Percentiles rank a stretch among this genome's conserved stretches.
Evolutionary conservation across 2,888 invertebrate species (phyloP).

Genomic region (Xylota sylvarum): DNA sequence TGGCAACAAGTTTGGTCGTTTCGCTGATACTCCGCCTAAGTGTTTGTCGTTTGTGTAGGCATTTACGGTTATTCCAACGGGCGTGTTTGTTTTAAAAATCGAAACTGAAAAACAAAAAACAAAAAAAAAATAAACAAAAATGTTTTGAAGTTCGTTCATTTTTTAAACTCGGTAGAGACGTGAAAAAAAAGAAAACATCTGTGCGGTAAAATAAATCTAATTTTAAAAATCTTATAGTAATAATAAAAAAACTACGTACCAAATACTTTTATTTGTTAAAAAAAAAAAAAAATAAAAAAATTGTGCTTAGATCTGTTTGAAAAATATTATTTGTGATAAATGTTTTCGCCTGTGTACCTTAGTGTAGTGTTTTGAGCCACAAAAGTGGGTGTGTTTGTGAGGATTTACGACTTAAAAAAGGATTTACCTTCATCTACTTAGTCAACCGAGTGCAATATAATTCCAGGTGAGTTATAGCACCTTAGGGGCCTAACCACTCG

Average conservation of each 20-base stretch:
- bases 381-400: neutral
- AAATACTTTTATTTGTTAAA: neutral
- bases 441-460: neutral
- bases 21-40: conserved; percentile 2
- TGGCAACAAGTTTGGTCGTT: conserved; percentile 72
- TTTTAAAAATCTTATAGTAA: no score
- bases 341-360: neutral
- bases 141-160: neutral
- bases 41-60: neutral
- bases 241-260: neutral
- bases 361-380: neutral
- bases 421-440: conserved; percentile 5
- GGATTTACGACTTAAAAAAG: neutral
- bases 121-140: neutral
- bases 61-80: conserved; percentile 34
- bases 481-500: neutral
- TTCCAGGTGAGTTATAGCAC: conserved; percentile 13
- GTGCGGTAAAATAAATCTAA: neutral
- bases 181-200: neutral
- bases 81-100: conserved; percentile 11
- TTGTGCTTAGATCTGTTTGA: neutral
- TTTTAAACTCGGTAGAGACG: neutral
- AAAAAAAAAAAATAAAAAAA: neutral
- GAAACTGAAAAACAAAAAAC: neutral
- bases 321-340: neutral